Conservation (phyloP, 2,888 invertebrate genomes). For the Calliphora vomitoria region DNA sequence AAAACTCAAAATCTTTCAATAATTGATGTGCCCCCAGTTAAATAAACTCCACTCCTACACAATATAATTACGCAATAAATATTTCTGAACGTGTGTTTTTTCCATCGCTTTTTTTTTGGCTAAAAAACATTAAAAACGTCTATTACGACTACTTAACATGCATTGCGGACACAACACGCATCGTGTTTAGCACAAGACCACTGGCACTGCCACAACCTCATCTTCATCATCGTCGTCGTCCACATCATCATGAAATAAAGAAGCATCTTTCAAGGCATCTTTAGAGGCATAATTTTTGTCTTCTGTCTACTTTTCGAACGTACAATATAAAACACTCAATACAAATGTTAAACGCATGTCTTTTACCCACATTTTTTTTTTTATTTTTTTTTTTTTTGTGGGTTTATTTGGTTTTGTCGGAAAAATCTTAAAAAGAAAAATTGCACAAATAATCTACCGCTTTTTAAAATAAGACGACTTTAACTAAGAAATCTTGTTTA, state of each 20-base stretch:
- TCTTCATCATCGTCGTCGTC: background rate
- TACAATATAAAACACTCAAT: slow-evolving; percentile 72
- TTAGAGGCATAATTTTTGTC: slow-evolving; percentile 61
- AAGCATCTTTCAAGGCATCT: slow-evolving; percentile 68
- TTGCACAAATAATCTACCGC: slow-evolving; percentile 72
- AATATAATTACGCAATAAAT: slow-evolving; percentile 73
- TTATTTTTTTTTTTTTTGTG: background rate
- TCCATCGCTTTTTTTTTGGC: slow-evolving; percentile 12
- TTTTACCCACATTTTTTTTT: background rate
- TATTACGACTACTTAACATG: slow-evolving; percentile 74
- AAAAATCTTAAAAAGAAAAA: slow-evolving; percentile 52
- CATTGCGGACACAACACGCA: slow-evolving; percentile 72
- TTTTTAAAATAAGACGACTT: slow-evolving; percentile 55
- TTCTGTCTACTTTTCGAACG: slow-evolving; percentile 54
- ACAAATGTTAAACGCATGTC: slow-evolving; percentile 74
- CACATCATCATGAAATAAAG: slow-evolving; percentile 58
- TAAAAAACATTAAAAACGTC: slow-evolving; percentile 59
- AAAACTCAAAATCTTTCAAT: slow-evolving; percentile 43
- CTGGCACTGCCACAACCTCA: slow-evolving; percentile 37
- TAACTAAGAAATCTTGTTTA: slow-evolving; percentile 67
- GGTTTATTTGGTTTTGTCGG: slow-evolving; percentile 19
- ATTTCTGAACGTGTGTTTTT: slow-evolving; percentile 49
- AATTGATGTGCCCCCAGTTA: slow-evolving; percentile 61
- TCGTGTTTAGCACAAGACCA: slow-evolving; percentile 58
- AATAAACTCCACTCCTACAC: slow-evolving; percentile 71